phyloP scores from a whole-genome alignment of 2,888 invertebrate genomes.

The Villa cingulata region DNA sequence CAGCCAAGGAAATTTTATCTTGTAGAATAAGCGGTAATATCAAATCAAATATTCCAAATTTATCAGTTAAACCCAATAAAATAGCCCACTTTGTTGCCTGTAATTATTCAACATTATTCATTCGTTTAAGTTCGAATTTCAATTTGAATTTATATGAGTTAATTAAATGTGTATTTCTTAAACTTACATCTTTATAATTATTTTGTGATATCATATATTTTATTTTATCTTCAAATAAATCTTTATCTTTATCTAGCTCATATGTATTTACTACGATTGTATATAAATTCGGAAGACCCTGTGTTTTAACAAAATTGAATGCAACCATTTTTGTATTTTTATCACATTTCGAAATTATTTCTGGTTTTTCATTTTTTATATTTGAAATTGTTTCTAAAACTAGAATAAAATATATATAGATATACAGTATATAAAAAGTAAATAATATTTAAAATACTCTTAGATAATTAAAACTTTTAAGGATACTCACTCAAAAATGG shows the following conservation, averaged over 20 bases:
- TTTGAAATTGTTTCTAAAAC: slow-evolving; percentile 47
- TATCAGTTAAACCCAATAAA: slow-evolving; percentile 49
- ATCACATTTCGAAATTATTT: slow-evolving; percentile 37
- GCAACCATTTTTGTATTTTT: slow-evolving; percentile 51
- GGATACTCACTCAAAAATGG: slow-evolving; percentile 22
- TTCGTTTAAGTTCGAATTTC: no score
- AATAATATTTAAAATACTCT: not conserved
- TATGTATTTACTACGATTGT: slow-evolving; percentile 50
- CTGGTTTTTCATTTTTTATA: slow-evolving; percentile 36
- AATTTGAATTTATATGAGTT: not conserved
- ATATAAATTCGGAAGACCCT: slow-evolving; percentile 49
- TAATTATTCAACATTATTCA: no score
- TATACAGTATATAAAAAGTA: no score
- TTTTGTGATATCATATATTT: slow-evolving; percentile 42
- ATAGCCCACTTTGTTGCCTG: slow-evolving; percentile 57
- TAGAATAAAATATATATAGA: no score
- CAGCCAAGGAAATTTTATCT: slow-evolving; percentile 61
- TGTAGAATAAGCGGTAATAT: slow-evolving; percentile 67
- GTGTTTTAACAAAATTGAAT: slow-evolving; percentile 55
- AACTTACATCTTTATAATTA: slow-evolving; percentile 50
- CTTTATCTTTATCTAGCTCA: slow-evolving; percentile 46
- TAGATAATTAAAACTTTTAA: no score
- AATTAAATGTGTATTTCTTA: no score
- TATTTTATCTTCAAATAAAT: slow-evolving; percentile 47
- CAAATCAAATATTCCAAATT: slow-evolving; percentile 55